phyloP scores from a whole-genome alignment of 2,113 vertebrate species.

The Hemiprocne comata region DNA sequence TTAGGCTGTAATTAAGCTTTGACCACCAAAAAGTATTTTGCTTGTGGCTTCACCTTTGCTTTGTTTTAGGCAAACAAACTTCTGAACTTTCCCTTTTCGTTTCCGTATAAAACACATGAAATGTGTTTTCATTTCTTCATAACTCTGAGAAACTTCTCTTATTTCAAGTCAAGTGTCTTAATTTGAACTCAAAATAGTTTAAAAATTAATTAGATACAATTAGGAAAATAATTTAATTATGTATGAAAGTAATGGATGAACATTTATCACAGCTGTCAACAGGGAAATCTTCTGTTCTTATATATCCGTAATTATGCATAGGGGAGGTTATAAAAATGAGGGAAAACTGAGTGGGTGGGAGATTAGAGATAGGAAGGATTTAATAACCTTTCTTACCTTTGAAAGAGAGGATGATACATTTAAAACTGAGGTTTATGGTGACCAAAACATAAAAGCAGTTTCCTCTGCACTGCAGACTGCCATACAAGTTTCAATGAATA shows the following conservation, averaged over 20 bases:
- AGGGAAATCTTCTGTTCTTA: background rate
- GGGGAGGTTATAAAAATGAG: background rate
- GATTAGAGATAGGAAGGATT: background rate
- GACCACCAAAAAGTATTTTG: background rate
- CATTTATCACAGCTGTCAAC: constrained; percentile 22
- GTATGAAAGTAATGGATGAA: background rate
- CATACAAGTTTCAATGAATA: background rate
- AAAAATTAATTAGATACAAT: constrained; percentile 31
- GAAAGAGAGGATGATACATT: background rate
- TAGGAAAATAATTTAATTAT: constrained; percentile 32
- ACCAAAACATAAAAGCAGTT: background rate
- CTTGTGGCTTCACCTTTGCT: background rate
- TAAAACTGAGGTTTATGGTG: background rate
- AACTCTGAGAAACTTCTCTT: background rate
- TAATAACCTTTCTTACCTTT: background rate
- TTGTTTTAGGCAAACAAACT: background rate
- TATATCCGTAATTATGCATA: background rate
- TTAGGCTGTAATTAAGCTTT: background rate
- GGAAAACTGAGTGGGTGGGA: background rate
- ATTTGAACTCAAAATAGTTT: background rate
- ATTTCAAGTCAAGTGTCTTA: background rate
- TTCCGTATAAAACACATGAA: background rate
- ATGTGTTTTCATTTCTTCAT: background rate
- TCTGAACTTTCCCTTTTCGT: background rate
- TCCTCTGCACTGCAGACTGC: background rate